Conservation (phyloP, 2,113 vertebrate species). For the Paedocypris sp. region DNA sequence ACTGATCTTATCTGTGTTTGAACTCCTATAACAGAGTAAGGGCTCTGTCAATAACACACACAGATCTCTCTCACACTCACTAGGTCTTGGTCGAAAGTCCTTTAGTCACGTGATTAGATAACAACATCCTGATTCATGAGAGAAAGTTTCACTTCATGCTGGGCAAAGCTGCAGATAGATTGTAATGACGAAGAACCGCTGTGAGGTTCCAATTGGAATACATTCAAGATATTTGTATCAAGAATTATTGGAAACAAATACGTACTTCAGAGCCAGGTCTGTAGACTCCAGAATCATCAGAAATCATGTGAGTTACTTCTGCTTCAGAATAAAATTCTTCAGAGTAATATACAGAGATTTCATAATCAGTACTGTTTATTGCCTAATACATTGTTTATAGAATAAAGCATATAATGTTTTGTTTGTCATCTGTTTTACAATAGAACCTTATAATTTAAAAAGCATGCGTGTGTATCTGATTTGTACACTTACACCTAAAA, state of each 20-base stretch:
- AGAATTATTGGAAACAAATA: too few species aligned
- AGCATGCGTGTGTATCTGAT: too few species aligned
- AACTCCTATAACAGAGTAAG: not conserved
- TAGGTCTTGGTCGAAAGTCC: conserved; percentile 43
- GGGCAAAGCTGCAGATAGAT: not conserved
- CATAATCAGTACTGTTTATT: not conserved
- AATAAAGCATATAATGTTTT: too few species aligned
- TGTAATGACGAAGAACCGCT: not conserved
- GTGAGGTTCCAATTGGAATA: not conserved
- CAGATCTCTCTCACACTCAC: not conserved
- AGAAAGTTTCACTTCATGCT: not conserved
- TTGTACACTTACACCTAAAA: too few species aligned
- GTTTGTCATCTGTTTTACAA: too few species aligned
- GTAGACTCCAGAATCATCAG: not conserved
- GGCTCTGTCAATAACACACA: not conserved
- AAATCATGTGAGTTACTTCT: conserved; percentile 24
- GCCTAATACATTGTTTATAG: too few species aligned
- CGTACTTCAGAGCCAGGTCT: not conserved
- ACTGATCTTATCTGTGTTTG: conserved; percentile 10
- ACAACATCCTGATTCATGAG: conserved; percentile 3
- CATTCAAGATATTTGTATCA: too few species aligned
- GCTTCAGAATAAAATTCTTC: not conserved
- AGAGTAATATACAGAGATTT: not conserved
- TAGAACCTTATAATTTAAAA: too few species aligned
- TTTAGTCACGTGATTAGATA: conserved; percentile 38